Conservation (phyloP, 2,888 invertebrate species). For the Candidula unifasciata region DNA sequence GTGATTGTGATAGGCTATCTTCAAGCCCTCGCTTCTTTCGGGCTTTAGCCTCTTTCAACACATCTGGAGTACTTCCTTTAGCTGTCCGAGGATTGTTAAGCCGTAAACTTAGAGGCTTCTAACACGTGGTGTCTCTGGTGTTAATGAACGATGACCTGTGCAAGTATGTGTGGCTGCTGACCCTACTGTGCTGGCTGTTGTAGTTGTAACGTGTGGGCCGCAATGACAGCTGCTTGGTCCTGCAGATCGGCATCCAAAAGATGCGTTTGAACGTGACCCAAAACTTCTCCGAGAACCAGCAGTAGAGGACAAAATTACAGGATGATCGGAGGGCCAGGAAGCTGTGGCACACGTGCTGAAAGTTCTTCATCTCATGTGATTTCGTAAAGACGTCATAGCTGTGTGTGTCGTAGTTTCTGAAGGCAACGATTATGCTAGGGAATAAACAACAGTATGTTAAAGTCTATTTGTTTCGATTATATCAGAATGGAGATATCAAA, state of each 20-base stretch:
- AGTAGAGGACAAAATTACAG: slow-evolving; percentile 76
- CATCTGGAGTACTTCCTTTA: too few relatives aligned
- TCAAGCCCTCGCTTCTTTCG: too few relatives aligned
- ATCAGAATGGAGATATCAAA: too few relatives aligned
- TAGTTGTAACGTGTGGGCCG: not conserved
- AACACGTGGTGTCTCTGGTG: slow-evolving; percentile 39
- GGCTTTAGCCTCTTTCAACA: too few relatives aligned
- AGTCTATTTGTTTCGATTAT: too few relatives aligned
- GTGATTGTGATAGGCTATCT: too few relatives aligned
- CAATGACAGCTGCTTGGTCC: slow-evolving; percentile 44
- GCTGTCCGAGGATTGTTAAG: too few relatives aligned
- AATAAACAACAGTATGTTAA: not conserved
- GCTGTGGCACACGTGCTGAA: slow-evolving; percentile 51
- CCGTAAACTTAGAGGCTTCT: not conserved
- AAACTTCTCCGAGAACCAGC: slow-evolving; percentile 78
- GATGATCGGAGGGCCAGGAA: slow-evolving; percentile 73
- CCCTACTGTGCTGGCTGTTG: not conserved
- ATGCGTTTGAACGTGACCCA: slow-evolving; percentile 74
- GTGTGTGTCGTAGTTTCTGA: slow-evolving; percentile 35
- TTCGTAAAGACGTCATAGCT: not conserved
- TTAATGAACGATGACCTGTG: slow-evolving; percentile 34
- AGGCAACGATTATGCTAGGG: slow-evolving; percentile 40
- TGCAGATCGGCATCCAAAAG: slow-evolving; percentile 67
- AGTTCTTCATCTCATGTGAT: not conserved
- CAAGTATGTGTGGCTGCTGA: not conserved